phyloP scores from a whole-genome alignment of 2,888 invertebrate species.

The Elmis aenea region DNA sequence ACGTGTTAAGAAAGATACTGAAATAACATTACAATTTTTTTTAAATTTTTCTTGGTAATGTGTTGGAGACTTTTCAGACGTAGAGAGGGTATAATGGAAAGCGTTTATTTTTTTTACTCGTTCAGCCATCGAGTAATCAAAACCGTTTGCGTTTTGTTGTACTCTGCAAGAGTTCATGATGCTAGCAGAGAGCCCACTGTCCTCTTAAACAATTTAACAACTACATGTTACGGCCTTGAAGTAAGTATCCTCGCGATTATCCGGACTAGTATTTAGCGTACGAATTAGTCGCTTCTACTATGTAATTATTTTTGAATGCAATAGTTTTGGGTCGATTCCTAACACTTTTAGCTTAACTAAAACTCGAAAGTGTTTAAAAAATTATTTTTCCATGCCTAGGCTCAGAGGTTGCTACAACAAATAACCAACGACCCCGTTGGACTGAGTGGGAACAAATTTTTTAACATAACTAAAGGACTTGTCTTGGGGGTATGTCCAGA shows the following conservation, averaged over 20 bases:
- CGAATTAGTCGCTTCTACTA: too few relatives aligned
- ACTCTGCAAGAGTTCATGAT: constrained; percentile 38
- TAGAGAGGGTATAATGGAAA: constrained; percentile 17
- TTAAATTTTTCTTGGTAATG: too few relatives aligned
- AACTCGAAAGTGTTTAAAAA: too few relatives aligned
- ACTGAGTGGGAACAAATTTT: constrained; percentile 15
- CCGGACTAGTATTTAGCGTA: too few relatives aligned
- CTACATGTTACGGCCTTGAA: constrained; percentile 53
- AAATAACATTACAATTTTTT: too few relatives aligned
- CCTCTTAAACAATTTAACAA: constrained; percentile 60
- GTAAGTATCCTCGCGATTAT: too few relatives aligned
- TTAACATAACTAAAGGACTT: constrained; percentile 12
- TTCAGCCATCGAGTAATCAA: constrained; percentile 40
- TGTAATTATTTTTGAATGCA: too few relatives aligned
- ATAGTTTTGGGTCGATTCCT: too few relatives aligned
- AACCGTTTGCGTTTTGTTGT: constrained; percentile 34
- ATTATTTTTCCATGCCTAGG: too few relatives aligned
- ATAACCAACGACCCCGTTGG: constrained; percentile 9
- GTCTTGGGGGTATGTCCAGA: constrained; percentile 23
- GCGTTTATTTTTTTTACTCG: constrained; percentile 34
- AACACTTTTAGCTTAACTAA: too few relatives aligned
- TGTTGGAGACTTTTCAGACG: neutral
- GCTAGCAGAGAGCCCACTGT: constrained; percentile 34
- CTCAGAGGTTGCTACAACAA: constrained; percentile 9
- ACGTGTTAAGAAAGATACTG: too few relatives aligned